Base-by-base conservation (phyloP, 2,797 vertebrate species). In the Ibycter americanus region DNA sequence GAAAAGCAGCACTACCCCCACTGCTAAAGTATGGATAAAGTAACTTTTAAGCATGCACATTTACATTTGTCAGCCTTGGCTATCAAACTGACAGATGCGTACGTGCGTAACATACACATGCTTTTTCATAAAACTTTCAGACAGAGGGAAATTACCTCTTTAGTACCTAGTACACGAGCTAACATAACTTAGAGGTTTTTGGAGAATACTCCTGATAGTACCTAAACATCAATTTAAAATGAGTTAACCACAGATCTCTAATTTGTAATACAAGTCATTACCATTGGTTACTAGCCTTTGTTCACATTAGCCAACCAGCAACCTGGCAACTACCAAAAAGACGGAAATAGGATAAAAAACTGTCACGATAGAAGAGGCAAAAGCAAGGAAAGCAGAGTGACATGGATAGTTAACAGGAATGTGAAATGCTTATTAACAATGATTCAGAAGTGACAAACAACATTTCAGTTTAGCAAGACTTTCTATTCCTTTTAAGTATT, bases 351-450 rank as follows among this genome's bases (percentile, higher is more conserved):
- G 42, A 89, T 85, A 61, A 87, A 91, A 93, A 87, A 61, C 44
- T 82, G 56, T 78, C 89, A 77, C 0, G 1, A 84, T 4, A 87
- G 73, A 89, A 86, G 23, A 93, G 68, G 74, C 91, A 87, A 84
- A 95, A 93, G 94, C 95, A 93, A 96, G 58, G 74, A 77, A 92
- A 93, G 96, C 95, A 95, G 70, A 90, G 73, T 65, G 74, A 80
- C 67, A 47, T 68, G 74, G 61, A 56, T 14, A 90, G 83, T 95
- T 93, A 96, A 87, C 47, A 95, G 29, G 40, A 92, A 94, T 25
- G n/a, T 59, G 63, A 93, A 95, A 94, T 92, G 94, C 55, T 92
- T 74, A 91, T 92, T 95, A 97, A 95, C 85, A 80, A 23, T 59
- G 96, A 94, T 21, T 91, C 89, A 94, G 85, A 87, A 89, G 27